Evolutionary conservation across 2,888 invertebrate species (phyloP).

Genomic region (Baronia brevicornis): DNA sequence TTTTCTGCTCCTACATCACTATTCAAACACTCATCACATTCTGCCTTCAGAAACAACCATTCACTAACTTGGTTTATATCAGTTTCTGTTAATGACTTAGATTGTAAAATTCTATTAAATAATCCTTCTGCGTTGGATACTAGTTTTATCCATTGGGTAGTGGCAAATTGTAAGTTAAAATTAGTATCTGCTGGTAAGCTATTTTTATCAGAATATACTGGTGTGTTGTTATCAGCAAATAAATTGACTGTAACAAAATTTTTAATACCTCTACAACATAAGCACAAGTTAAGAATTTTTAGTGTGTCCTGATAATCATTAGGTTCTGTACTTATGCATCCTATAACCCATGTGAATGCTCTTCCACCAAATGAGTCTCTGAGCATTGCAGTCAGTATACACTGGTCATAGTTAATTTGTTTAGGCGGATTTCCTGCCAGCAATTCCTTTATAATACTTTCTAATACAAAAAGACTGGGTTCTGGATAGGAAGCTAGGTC

Average conservation of each 20-base stretch:
- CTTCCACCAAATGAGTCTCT: slow-evolving; percentile 86
- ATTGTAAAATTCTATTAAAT: slow-evolving; percentile 84
- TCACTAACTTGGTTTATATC: slow-evolving; percentile 85
- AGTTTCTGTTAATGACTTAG: slow-evolving; percentile 80
- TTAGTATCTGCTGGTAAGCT: slow-evolving; percentile 49
- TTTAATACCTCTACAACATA: slow-evolving; percentile 80
- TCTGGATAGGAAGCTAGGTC: slow-evolving; percentile 79
- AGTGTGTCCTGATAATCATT: slow-evolving; percentile 81
- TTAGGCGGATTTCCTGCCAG: slow-evolving; percentile 72
- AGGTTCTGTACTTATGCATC: slow-evolving; percentile 82
- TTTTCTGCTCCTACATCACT: slow-evolving; percentile 68
- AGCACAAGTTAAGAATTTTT: slow-evolving; percentile 80
- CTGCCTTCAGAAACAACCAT: slow-evolving; percentile 90
- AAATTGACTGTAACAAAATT: slow-evolving; percentile 84
- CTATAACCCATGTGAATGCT: slow-evolving; percentile 82
- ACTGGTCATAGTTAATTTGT: slow-evolving; percentile 77
- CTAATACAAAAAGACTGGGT: slow-evolving; percentile 79
- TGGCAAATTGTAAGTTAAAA: slow-evolving; percentile 88
- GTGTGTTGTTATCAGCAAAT: slow-evolving; percentile 79
- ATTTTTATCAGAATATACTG: slow-evolving; percentile 61
- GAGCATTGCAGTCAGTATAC: slow-evolving; percentile 80
- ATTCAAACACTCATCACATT: slow-evolving; percentile 88
- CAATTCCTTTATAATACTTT: slow-evolving; percentile 77
- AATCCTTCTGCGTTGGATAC: slow-evolving; percentile 89
- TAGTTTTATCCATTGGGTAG: slow-evolving; percentile 86